Base-by-base conservation (phyloP, 2,888 invertebrate genomes). In the Acleris cristana region DNA sequence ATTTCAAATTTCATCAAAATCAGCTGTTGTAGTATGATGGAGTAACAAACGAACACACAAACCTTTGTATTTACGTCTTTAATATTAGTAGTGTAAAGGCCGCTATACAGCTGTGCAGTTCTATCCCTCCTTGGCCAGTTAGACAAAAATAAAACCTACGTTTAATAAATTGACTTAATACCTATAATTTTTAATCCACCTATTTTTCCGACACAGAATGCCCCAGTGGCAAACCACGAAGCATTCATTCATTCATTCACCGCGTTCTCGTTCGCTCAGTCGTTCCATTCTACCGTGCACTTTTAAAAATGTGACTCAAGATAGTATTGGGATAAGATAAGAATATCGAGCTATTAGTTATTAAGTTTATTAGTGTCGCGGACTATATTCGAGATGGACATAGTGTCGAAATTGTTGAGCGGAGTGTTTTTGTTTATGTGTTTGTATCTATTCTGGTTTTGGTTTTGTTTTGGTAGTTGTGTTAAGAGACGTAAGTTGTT, bases 391-490 rank as follows among this genome's bases (percentile, higher is more conserved):
- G 83, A 78, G 74, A 87, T 88, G 88, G 84, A 89, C 75, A 44
- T 81, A 6, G 69, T 87, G 19, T 73, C 82, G 8, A 71, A 72
- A 19, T 69, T 83, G 21, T 75, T 89, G 71, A 68, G 74, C 1
- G 76, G 78, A 2, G 62, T 87, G 62, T 79, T 87, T 64, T 18
- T 89, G 30, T 81, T 84, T 59, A 89, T 90, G 90, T 83, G 81
- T 59, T 55, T 88, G 0, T 85, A 81, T 78, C 78, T 88, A 60
- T 82, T 91, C 72, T 92, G 92, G 90, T 69, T 88, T 75, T 92
- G 92, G 90, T 92, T 90, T 66, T 92, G 91, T 73, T 90, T 92
- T 52, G 89, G 90, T 0, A 78, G 75, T 44, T 88, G 81, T 61
- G 73, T 84, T 0, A 76, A 76, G 18, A 81, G 73, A 71, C 72